These are phyloP conservation scores for Orientallactaga sibirica DNA, from an alignment of 2,797 vertebrate species.

Conservation along the genomic window DNA sequence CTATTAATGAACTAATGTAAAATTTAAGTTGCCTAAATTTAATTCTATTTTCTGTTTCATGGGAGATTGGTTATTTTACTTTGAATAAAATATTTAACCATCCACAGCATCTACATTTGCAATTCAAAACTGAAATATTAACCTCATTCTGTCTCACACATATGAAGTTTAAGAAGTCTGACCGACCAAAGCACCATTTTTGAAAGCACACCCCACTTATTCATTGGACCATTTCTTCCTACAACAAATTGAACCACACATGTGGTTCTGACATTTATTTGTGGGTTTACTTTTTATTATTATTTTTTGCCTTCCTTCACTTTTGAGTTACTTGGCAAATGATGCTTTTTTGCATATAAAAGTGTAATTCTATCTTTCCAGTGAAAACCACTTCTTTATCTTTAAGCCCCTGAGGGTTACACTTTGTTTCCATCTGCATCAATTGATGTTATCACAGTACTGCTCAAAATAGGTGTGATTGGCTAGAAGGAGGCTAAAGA, in stretches of 20 bases:
- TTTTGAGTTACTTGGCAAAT: conserved; percentile 2
- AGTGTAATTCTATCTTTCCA: neutral
- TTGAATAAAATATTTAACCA: conserved; percentile 23
- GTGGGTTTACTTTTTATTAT: no score
- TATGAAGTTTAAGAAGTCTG: neutral
- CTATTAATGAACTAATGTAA: conserved; percentile 7
- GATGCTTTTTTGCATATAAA: neutral
- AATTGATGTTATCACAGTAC: neutral
- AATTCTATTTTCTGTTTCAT: conserved; percentile 2
- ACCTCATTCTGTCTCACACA: neutral
- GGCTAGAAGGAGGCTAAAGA: neutral
- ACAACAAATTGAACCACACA: neutral
- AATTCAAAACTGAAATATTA: neutral
- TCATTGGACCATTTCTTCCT: neutral
- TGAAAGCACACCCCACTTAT: neutral
- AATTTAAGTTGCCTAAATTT: conserved; percentile 2
- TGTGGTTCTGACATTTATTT: accelerated
- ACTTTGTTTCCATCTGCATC: neutral
- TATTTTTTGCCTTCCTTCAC: neutral
- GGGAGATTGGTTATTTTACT: neutral
- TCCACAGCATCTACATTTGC: neutral
- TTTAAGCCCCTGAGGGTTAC: neutral
- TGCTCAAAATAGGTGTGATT: neutral
- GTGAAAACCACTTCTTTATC: conserved; percentile 15
- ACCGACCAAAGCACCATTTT: neutral